These are phyloP conservation scores for Rapana venosa DNA, from an alignment of 2,888 invertebrate species.

Conservation along the genomic window DNA sequence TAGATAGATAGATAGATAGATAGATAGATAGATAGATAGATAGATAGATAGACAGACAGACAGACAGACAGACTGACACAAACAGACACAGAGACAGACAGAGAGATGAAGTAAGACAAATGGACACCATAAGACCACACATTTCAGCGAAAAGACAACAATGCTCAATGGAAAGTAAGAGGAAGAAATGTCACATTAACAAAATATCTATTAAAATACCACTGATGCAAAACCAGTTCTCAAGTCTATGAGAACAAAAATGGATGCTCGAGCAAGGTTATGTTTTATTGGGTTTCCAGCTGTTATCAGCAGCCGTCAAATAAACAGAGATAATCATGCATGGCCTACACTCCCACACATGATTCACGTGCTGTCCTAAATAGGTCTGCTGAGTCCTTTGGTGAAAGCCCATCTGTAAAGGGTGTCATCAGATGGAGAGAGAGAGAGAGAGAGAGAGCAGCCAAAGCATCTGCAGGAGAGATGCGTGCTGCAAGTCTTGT, in stretches of 20 bases:
- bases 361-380: not conserved
- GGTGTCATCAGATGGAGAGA: not conserved
- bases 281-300: not conserved
- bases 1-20: not conserved
- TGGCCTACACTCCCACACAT: not conserved
- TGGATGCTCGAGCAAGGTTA: not conserved
- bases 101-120: too few relatives aligned
- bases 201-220: not conserved
- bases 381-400: not conserved
- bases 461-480: not conserved
- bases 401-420: constrained; percentile 1
- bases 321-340: constrained; percentile 17
- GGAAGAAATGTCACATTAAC: not conserved
- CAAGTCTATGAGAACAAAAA: not conserved
- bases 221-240: not conserved
- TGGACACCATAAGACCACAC: too few relatives aligned
- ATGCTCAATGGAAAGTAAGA: too few relatives aligned
- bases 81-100: too few relatives aligned
- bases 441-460: not conserved
- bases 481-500: not conserved
- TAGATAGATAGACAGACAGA: too few relatives aligned
- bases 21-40: not conserved
- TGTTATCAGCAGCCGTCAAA: not conserved
- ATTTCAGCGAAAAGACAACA: too few relatives aligned
- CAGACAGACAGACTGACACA: too few relatives aligned